Conservation (phyloP, 2,888 invertebrate species). For the Caenorhabditis sp. region DNA sequence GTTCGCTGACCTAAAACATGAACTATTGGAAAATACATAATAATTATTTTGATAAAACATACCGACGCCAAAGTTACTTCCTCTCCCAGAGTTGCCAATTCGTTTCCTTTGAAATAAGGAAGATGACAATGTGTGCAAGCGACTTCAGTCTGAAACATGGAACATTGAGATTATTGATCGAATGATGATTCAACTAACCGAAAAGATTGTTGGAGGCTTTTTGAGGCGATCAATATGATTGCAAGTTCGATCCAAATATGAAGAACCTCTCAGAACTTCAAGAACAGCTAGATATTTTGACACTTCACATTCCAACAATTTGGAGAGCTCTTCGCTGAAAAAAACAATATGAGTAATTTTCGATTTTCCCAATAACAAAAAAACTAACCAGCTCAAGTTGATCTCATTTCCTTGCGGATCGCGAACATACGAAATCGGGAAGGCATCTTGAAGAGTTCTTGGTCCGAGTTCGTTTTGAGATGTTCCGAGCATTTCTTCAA, state of each 20-base stretch:
- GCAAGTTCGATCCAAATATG: slow-evolving; percentile 2
- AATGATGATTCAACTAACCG: slow-evolving; percentile 7
- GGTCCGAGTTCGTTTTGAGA: slow-evolving; percentile 4
- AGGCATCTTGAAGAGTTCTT: slow-evolving; percentile 26
- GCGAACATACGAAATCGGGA: slow-evolving; percentile 21
- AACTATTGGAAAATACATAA: background rate
- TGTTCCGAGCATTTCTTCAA: slow-evolving; percentile 6
- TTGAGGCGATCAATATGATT: background rate
- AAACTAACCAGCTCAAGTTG: slow-evolving; percentile 6
- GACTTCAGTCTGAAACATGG: background rate
- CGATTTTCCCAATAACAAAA: too few species aligned
- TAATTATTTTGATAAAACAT: background rate
- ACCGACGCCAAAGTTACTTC: slow-evolving; percentile 4
- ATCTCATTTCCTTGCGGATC: slow-evolving; percentile 15
- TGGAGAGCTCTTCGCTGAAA: slow-evolving; percentile 29
- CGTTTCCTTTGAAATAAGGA: background rate
- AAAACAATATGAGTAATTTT: background rate
- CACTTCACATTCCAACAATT: slow-evolving; percentile 26
- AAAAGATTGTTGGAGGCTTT: background rate
- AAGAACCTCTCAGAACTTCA: slow-evolving; percentile 19
- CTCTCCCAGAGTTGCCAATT: slow-evolving; percentile 9
- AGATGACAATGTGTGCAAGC: background rate
- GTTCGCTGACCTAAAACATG: background rate
- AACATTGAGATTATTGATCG: slow-evolving; percentile 11
- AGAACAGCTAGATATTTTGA: slow-evolving; percentile 28